A percentile compares a stretch with the other conserved stretches of the same genome.
These are phyloP conservation scores for Paratilapia polleni DNA, from an alignment of 2,113 vertebrate genomes.

Conservation along the genomic window DNA sequence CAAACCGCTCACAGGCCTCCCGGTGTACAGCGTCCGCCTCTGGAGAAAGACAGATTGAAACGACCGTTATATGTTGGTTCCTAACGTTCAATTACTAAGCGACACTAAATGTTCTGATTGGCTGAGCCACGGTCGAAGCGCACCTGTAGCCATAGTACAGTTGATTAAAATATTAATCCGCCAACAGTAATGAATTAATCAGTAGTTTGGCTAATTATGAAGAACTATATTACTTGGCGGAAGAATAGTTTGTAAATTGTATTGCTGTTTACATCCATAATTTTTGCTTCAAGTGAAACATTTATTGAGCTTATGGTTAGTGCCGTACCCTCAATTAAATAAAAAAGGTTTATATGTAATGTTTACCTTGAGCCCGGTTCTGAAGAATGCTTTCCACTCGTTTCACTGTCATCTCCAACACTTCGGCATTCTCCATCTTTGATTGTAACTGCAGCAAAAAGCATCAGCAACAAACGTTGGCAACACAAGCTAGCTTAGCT, in stretches of 20 bases:
- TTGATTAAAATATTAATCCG: conserved; percentile 36
- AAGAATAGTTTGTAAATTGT: neutral
- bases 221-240: neutral
- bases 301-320: neutral
- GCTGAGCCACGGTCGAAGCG: neutral
- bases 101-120: conserved; percentile 25
- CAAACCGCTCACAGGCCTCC: conserved; percentile 91
- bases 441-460: conserved; percentile 81
- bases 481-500: neutral
- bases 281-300: neutral
- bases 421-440: conserved; percentile 94
- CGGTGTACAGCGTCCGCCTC: conserved; percentile 84
- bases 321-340: neutral
- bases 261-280: neutral
- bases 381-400: conserved; percentile 86
- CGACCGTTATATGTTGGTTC: neutral
- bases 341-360: neutral
- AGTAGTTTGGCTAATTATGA: neutral
- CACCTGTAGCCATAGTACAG: conserved; percentile 25
- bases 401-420: conserved; percentile 91
- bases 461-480: neutral
- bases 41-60: conserved; percentile 44
- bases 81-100: neutral
- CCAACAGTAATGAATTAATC: neutral
- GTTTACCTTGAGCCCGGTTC: conserved; percentile 83